Percentiles rank a stretch among this genome's conserved stretches.
Evolutionary conservation across 1,140 invertebrate genomes (phyloP).

Genomic region (Hermatobates lingyangjiaoensis): DNA sequence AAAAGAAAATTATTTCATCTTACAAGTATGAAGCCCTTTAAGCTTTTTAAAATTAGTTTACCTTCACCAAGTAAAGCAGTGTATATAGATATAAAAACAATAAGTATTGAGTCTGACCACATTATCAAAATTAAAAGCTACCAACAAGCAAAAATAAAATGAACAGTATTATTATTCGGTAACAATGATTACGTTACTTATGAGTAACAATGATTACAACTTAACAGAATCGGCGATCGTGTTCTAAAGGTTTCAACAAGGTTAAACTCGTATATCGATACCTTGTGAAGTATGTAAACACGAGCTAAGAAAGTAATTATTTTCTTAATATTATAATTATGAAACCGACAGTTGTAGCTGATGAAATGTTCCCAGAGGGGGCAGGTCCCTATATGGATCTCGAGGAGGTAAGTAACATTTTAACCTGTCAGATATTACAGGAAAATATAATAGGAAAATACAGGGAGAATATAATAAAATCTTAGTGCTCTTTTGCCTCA

Average conservation of each 20-base stretch:
- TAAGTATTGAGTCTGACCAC: constrained; percentile 85
- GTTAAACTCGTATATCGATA: not conserved
- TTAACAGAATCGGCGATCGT: not conserved
- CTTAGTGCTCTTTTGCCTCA: not conserved
- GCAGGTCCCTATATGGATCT: constrained; percentile 79
- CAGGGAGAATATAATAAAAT: no score
- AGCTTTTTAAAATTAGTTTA: constrained; percentile 22
- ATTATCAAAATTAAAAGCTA: constrained; percentile 26
- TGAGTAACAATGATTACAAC: not conserved
- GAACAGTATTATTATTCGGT: no score
- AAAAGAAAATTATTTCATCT: constrained; percentile 1
- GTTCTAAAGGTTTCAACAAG: not conserved
- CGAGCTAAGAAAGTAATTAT: no score
- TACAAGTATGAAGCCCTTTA: not conserved
- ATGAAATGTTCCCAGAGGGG: constrained; percentile 93
- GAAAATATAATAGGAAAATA: no score
- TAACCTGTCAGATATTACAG: not conserved
- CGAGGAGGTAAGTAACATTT: constrained; percentile 50
- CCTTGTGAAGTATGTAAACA: not conserved
- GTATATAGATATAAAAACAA: constrained; percentile 90
- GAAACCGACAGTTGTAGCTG: constrained; percentile 69
- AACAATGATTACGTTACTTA: no score
- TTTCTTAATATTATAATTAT: no score
- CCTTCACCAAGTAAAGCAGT: constrained; percentile 94
- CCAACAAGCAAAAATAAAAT: not conserved